phyloP scores from a whole-genome alignment of 2,797 vertebrate species.

The Intellagama lesueurii region DNA sequence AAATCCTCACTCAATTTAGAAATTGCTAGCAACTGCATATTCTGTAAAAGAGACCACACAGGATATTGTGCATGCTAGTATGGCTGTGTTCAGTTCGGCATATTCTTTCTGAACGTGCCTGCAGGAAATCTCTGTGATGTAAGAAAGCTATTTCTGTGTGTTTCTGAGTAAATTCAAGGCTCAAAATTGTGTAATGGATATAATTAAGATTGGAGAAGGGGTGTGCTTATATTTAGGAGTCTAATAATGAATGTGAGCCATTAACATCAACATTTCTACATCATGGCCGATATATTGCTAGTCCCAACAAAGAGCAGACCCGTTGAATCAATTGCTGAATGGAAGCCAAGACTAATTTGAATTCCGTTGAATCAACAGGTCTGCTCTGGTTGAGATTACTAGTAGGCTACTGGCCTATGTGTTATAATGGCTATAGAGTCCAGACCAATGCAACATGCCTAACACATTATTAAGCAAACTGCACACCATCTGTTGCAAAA shows the following conservation, averaged over 20 bases:
- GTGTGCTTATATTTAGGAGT: constrained; percentile 7
- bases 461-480: constrained; percentile 22
- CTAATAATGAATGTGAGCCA: constrained; percentile 7
- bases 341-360: too few relatives aligned
- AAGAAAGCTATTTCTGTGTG: constrained; percentile 2
- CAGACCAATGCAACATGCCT: constrained; percentile 10
- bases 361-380: too few relatives aligned
- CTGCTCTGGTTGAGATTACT: too few relatives aligned
- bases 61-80: too few relatives aligned
- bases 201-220: not conserved
- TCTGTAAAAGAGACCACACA: not conserved
- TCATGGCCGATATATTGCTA: not conserved
- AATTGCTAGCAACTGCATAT: not conserved
- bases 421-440: constrained; percentile 6
- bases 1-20: too few relatives aligned
- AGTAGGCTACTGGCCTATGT: too few relatives aligned
- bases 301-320: too few relatives aligned
- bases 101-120: constrained; percentile 6
- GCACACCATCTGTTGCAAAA: constrained; percentile 27
- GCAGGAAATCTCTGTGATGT: not conserved
- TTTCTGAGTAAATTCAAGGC: constrained; percentile 9
- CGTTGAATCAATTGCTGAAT: too few relatives aligned
- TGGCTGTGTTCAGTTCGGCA: not conserved
- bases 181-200: constrained; percentile 10
- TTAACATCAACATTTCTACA: constrained; percentile 15